Evolutionary conservation across 2,888 invertebrate species (phyloP).

Genomic region (Trachelus iudaicus): DNA sequence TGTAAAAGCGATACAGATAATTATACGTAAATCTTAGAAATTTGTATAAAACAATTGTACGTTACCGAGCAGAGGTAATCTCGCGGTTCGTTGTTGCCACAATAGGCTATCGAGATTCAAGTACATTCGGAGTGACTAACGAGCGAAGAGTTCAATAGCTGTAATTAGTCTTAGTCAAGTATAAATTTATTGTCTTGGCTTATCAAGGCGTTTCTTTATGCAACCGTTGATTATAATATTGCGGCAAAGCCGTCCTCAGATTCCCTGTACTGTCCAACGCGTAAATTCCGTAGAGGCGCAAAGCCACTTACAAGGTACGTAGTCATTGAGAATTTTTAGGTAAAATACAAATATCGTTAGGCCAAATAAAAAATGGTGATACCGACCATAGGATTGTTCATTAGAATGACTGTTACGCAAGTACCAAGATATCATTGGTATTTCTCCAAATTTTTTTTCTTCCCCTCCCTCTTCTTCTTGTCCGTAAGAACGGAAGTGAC

Average conservation of each 20-base stretch:
- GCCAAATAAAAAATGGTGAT: neutral
- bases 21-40: constrained; percentile 1
- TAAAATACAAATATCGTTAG: constrained; percentile 16
- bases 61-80: neutral
- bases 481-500: neutral
- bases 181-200: constrained; percentile 38
- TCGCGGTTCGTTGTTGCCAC: neutral
- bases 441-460: neutral
- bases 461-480: neutral
- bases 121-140: neutral
- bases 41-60: constrained; percentile 2
- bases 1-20: constrained; percentile 2
- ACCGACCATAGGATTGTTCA: neutral
- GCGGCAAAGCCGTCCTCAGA: neutral
- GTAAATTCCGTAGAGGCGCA: neutral
- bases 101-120: neutral
- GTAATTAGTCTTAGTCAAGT: constrained; percentile 57
- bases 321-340: constrained; percentile 31
- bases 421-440: neutral
- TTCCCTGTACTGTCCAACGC: neutral
- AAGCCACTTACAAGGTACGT: constrained; percentile 25
- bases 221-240: neutral
- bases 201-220: neutral
- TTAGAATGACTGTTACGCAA: neutral
- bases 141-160: constrained; percentile 4